Base-by-base conservation (phyloP, 2,113 vertebrate genomes). In the Isurus oxyrinchus region DNA sequence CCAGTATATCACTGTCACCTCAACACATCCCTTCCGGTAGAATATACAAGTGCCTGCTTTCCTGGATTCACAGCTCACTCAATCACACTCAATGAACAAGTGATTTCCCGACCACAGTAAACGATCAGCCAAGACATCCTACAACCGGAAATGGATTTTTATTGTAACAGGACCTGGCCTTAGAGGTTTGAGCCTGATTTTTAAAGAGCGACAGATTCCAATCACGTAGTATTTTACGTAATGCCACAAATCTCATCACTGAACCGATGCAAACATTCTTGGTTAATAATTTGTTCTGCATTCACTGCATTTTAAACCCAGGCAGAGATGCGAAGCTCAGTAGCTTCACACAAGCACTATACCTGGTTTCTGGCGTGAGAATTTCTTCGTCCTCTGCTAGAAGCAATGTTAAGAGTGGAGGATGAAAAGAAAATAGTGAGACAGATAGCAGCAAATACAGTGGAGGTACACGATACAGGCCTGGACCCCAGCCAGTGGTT, bases 351-450 rank as follows among this genome's bases (percentile, higher is more conserved):
- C 94, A 61, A 97, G 97, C 97, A 98, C 97, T 96, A 97, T 99
- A 99, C 99, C 99, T 99, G 99, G 97, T 99, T 99, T 98, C 99
- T 98, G 1, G 98, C 97, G 98, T 99, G 99, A 97, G 99, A 99
- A 98, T 99, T 99, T 98, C 99, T 98, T 98, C 99, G 98, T 99
- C 99, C 99, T 97, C 99, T 98, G 98, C 99, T 99, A 98, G 97
- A 97, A 98, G 98, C 97, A 97, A 98, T 98, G 97, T 97, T 97
- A 98, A 40, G 98, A 98, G 97, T 98, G 97, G 97, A 97, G 98
- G 97, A 97, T 96, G 44, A 97, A 98, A 97, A 98, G 97, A 98
- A 97, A 97, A 79, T 79, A 14, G 63, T 95, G 72, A 98, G 97
- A 97, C 96, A 97, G 97, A 97, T 72, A 98, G 97, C 98, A 69